These are phyloP conservation scores for Mormyrops boulengeri DNA, from an alignment of 2,797 vertebrate genomes.

Conservation along the genomic window DNA sequence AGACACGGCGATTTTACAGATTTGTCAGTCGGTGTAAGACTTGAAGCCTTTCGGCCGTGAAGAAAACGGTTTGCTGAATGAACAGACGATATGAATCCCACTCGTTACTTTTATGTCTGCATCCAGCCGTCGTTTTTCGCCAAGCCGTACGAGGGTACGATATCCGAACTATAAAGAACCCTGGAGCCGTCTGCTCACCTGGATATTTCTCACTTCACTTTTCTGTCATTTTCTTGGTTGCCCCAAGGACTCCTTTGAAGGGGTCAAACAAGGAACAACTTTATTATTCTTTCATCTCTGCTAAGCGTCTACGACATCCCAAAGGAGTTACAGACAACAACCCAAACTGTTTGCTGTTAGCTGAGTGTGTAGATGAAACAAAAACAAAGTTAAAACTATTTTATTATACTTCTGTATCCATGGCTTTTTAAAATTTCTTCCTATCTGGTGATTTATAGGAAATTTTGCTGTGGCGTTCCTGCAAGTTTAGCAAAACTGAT, in stretches of 20 bases:
- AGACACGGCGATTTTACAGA: constrained; percentile 2
- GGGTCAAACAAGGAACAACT: background rate
- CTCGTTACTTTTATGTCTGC: background rate
- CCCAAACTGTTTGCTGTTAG: constrained; percentile 57
- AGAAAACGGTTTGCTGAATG: background rate
- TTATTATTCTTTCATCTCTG: constrained; percentile 16
- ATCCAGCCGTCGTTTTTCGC: background rate
- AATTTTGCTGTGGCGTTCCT: constrained; percentile 58
- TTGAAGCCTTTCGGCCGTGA: background rate
- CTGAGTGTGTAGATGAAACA: constrained; percentile 58
- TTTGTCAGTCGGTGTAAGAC: background rate
- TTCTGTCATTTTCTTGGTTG: constrained; percentile 17
- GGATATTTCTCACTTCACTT: constrained; percentile 6
- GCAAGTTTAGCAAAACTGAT: constrained; percentile 58
- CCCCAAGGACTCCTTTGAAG: background rate
- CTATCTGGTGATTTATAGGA: constrained; percentile 55
- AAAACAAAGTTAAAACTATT: constrained; percentile 44
- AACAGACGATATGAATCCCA: background rate
- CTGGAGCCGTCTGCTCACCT: background rate
- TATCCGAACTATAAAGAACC: background rate
- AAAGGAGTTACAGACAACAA: constrained; percentile 41
- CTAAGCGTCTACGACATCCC: constrained; percentile 39
- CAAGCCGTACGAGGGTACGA: background rate
- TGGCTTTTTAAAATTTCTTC: constrained; percentile 51
- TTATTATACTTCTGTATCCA: constrained; percentile 49